Evolutionary conservation across 2,113 vertebrate genomes (phyloP).

Genomic region (Corythornis madagascariensis): DNA sequence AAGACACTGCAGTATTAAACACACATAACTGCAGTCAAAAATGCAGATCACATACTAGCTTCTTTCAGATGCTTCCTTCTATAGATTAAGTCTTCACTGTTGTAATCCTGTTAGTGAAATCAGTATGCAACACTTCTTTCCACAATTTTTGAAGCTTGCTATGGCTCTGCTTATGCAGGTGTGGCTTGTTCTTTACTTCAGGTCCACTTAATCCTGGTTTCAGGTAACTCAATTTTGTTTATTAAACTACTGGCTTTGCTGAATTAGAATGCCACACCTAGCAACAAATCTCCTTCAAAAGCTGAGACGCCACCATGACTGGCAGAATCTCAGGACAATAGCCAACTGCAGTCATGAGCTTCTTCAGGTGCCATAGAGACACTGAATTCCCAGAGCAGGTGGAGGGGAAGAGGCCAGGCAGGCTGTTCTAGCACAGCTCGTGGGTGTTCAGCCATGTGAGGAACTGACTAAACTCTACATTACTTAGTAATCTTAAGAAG

Average conservation of each 20-base stretch:
- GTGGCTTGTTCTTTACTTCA: background rate
- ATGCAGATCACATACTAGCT: background rate
- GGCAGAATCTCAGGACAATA: background rate
- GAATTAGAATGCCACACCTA: background rate
- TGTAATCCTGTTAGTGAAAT: background rate
- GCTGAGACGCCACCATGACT: accelerated
- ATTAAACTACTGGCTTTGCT: background rate
- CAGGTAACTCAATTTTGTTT: background rate
- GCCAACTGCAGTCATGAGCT: background rate
- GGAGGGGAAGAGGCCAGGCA: background rate
- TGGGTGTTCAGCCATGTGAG: accelerated
- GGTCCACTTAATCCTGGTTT: background rate
- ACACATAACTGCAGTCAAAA: background rate
- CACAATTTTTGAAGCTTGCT: background rate
- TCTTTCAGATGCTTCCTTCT: background rate
- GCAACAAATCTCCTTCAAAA: background rate
- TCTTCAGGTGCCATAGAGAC: background rate
- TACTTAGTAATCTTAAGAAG: background rate
- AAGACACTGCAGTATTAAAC: background rate
- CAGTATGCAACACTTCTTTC: background rate
- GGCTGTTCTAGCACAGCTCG: accelerated
- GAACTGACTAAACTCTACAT: background rate
- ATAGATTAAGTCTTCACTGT: background rate
- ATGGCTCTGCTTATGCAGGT: background rate
- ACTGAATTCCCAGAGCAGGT: background rate